These are phyloP conservation scores for Drosophila macrothrix DNA, from an alignment of 2,888 invertebrate genomes.

Conservation along the genomic window DNA sequence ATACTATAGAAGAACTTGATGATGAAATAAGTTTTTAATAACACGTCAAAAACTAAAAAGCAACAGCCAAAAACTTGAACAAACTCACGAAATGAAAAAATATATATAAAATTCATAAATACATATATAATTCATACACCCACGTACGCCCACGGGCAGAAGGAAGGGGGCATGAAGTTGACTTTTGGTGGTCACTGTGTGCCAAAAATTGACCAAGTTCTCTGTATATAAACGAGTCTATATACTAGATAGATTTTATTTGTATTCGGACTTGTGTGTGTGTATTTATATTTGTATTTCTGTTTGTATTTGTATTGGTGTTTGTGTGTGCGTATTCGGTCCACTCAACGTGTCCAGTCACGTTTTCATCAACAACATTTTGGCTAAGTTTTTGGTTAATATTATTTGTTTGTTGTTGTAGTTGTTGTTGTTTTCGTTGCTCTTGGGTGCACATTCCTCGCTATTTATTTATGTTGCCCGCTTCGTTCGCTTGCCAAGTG, in stretches of 20 bases:
- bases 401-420: slow-evolving; percentile 67
- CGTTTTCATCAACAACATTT: slow-evolving; percentile 73
- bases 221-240: slow-evolving; percentile 15
- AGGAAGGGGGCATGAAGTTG: slow-evolving; percentile 29
- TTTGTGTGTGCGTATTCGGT: slow-evolving; percentile 23
- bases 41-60: slow-evolving; percentile 36
- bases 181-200: slow-evolving; percentile 53
- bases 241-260: slow-evolving; percentile 15
- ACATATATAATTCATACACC: slow-evolving; percentile 17
- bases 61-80: slow-evolving; percentile 25
- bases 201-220: slow-evolving; percentile 40
- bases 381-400: slow-evolving; percentile 76
- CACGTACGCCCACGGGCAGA: neutral
- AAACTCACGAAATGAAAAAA: slow-evolving; percentile 38
- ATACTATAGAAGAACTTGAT: slow-evolving; percentile 10
- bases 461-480: slow-evolving; percentile 72
- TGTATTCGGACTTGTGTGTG: slow-evolving; percentile 28
- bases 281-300: slow-evolving; percentile 25
- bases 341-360: slow-evolving; percentile 71
- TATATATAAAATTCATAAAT: neutral
- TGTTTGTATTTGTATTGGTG: slow-evolving; percentile 17
- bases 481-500: slow-evolving; percentile 56
- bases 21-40: slow-evolving; percentile 50
- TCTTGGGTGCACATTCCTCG: slow-evolving; percentile 25
- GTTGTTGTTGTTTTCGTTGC: slow-evolving; percentile 1